These are phyloP conservation scores for Patiria miniata DNA, from an alignment of 35 echinoderm and acorn worm genomes.

Conservation along the genomic window DNA sequence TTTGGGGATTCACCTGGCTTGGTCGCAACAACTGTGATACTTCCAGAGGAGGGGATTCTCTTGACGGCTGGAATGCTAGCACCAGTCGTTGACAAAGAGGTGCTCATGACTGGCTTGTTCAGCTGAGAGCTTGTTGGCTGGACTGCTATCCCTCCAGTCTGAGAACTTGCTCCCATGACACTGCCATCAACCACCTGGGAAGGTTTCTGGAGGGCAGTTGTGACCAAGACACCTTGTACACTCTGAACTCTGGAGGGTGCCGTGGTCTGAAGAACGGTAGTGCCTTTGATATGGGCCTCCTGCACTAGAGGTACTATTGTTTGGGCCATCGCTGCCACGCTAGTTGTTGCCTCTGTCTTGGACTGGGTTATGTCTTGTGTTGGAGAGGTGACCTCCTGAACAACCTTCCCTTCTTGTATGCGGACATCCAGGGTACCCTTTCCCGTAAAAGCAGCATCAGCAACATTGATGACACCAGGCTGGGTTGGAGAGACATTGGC, in stretches of 20 bases:
- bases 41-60: slow-evolving; percentile 1
- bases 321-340: neutral
- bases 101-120: slow-evolving; percentile 3
- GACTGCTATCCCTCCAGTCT: neutral
- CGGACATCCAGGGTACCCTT: slow-evolving; percentile 51
- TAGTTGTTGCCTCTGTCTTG: slow-evolving; percentile 19
- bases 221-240: neutral
- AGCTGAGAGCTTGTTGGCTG: slow-evolving; percentile 11
- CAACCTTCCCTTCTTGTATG: slow-evolving; percentile 64
- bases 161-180: neutral
- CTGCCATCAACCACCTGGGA: neutral
- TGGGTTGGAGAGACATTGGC: slow-evolving; percentile 35
- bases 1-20: neutral
- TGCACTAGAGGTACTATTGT: too few species aligned
- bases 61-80: neutral
- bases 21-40: slow-evolving; percentile 22
- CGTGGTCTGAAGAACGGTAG: slow-evolving; percentile 6
- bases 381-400: slow-evolving; percentile 47
- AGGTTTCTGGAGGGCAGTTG: neutral
- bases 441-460: slow-evolving; percentile 36
- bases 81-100: neutral
- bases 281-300: neutral
- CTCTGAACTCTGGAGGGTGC: slow-evolving; percentile 1
- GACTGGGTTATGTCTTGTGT: neutral
- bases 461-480: slow-evolving; percentile 64